Evolutionary conservation across 2,113 vertebrate species (phyloP).

Genomic region (Dromaius novaehollandiae): DNA sequence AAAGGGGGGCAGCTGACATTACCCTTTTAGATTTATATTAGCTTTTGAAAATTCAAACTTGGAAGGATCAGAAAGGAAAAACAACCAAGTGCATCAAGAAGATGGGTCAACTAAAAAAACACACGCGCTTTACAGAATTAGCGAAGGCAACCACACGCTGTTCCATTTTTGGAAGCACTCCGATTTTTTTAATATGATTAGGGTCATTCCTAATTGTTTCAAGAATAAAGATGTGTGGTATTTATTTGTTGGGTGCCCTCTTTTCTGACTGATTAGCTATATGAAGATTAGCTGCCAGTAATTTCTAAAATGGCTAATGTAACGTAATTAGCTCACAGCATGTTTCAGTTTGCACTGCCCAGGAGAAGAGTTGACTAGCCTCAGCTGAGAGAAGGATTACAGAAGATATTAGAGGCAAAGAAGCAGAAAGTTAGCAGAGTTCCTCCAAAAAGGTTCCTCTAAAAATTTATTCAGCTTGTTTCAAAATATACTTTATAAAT

Average conservation of each 20-base stretch:
- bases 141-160: not conserved
- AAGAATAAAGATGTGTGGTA: constrained; percentile 43
- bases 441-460: not conserved
- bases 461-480: not conserved
- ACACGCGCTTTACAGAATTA: not conserved
- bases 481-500: not conserved
- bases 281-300: constrained; percentile 60
- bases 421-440: not conserved
- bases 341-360: constrained; percentile 44
- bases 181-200: constrained; percentile 58
- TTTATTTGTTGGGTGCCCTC: constrained; percentile 61
- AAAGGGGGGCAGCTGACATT: constrained; percentile 8
- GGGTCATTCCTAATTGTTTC: constrained; percentile 66
- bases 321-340: constrained; percentile 48
- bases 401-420: not conserved
- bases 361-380: not conserved
- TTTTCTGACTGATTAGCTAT: constrained; percentile 65
- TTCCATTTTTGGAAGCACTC: constrained; percentile 44
- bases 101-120: constrained; percentile 21
- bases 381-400: not conserved
- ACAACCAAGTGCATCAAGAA: constrained; percentile 24
- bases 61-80: not conserved
- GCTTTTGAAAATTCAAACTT: constrained; percentile 27
- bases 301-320: constrained; percentile 51
- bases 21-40: constrained; percentile 17